These are phyloP conservation scores for Drepana arcuata DNA, from an alignment of 1,140 invertebrate species.

Conservation along the genomic window DNA sequence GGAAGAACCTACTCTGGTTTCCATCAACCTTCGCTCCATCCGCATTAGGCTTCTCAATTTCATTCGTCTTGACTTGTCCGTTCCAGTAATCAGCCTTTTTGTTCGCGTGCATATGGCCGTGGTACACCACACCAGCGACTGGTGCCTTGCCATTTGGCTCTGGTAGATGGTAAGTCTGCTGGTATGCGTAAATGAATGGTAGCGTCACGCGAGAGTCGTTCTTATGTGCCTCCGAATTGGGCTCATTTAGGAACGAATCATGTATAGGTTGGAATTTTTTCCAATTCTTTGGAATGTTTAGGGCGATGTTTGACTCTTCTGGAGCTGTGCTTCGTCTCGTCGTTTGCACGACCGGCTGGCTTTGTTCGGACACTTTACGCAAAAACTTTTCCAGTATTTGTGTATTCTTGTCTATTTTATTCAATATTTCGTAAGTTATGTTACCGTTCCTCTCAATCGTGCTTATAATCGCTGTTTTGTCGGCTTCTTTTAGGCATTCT, in stretches of 20 bases:
- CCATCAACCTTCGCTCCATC: background rate
- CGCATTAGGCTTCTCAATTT: constrained; percentile 5
- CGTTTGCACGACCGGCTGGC: no score
- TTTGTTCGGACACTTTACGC: constrained; percentile 29
- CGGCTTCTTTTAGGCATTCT: background rate
- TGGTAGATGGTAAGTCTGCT: constrained; percentile 10
- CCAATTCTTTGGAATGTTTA: background rate
- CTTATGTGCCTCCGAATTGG: constrained; percentile 2
- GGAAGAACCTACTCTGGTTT: constrained; percentile 24
- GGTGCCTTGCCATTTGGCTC: constrained; percentile 10
- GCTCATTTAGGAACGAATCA: background rate
- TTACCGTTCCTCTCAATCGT: constrained; percentile 27
- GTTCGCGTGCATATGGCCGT: constrained; percentile 29
- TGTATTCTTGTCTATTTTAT: constrained; percentile 36
- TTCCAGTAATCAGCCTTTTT: constrained; percentile 3
- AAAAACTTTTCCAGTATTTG: constrained; percentile 29
- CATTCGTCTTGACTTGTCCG: constrained; percentile 1
- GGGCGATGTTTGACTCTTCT: background rate
- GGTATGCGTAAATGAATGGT: constrained; percentile 28
- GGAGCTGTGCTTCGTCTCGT: constrained; percentile 4
- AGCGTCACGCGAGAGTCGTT: constrained; percentile 18
- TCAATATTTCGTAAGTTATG: constrained; percentile 30
- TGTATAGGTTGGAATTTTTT: background rate
- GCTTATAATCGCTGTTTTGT: constrained; percentile 11
- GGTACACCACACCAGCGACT: constrained; percentile 26